These are phyloP conservation scores for Drosophila lacicola DNA, from an alignment of 2,888 invertebrate species.

Conservation along the genomic window DNA sequence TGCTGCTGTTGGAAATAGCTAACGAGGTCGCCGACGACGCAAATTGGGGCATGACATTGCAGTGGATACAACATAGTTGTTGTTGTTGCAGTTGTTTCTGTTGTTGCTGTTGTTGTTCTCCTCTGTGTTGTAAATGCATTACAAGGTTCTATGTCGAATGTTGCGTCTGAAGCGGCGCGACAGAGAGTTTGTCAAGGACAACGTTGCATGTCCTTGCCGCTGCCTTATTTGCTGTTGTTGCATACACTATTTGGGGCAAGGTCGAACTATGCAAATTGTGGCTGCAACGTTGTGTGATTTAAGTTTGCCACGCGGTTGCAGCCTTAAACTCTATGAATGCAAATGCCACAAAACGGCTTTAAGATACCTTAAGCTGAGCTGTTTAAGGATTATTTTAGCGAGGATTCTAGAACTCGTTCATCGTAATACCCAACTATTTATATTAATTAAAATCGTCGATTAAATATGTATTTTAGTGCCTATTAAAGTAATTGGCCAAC, in stretches of 20 bases:
- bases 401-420: too few relatives aligned
- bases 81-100: constrained; percentile 18
- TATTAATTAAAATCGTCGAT: too few relatives aligned
- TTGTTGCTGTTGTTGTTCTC: constrained; percentile 30
- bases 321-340: too few relatives aligned
- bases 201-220: constrained; percentile 43
- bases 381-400: too few relatives aligned
- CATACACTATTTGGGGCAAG: constrained; percentile 39
- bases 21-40: constrained; percentile 66
- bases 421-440: neutral
- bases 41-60: constrained; percentile 79
- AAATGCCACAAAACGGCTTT: too few relatives aligned
- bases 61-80: constrained; percentile 32
- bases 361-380: too few relatives aligned
- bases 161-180: constrained; percentile 35
- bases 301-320: constrained; percentile 15
- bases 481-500: constrained; percentile 5
- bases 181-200: constrained; percentile 32
- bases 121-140: constrained; percentile 56
- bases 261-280: constrained; percentile 48
- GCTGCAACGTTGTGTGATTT: constrained; percentile 47
- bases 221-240: constrained; percentile 4
- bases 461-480: constrained; percentile 1
- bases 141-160: constrained; percentile 66
- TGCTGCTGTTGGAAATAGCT: constrained; percentile 62